Base-by-base conservation (phyloP, 2,888 invertebrate genomes). In the Clostera curtula region DNA sequence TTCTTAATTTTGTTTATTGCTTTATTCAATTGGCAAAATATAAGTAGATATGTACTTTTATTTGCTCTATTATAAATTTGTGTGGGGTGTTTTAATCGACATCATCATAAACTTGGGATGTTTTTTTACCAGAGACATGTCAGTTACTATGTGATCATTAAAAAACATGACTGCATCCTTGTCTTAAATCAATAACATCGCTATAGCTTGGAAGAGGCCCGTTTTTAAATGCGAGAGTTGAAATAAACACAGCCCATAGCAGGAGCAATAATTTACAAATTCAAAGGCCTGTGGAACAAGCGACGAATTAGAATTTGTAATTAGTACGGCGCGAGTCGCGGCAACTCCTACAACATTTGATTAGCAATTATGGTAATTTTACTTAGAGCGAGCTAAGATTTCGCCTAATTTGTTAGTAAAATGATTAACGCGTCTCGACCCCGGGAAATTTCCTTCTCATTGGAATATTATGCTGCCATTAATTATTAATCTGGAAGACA, bases 341-440 rank as follows among this genome's bases (percentile, higher is more conserved):
- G 67, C 68, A 63, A 67, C 72, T 72, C 72, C 71, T 70, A 74
- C 76, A 73, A 73, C 79, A 72, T 82, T 82, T 83, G 82, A 82
- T 83, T 82, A 83, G 72, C 79, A 79, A 83, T 83, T 83, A 83
- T 82, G 82, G 64, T 77, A 83, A 83, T 83, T 76, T 70, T 72
- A 72, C 77, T 82, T 70, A 73, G 74, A 77, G 73, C 73, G 71
- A 76, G 75, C 75, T 77, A 75, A 82, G 76, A 83, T 79, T 80
- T 71, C 73, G 69, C 54, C 70, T 72, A 76, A 79, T 83, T 83
- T 79, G 75, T 77, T 73, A 76, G 75, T 77, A 74, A 75, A 79
- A 79, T 79, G 75, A 75, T 69, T 64, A 73, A 70, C 68, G 57
- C 61, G 49, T 53, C n/a, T n/a, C n/a, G n/a, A n/a, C n/a, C n/a